Conservation (phyloP, 2,113 vertebrate species). For the Dolichotis patagonum region DNA sequence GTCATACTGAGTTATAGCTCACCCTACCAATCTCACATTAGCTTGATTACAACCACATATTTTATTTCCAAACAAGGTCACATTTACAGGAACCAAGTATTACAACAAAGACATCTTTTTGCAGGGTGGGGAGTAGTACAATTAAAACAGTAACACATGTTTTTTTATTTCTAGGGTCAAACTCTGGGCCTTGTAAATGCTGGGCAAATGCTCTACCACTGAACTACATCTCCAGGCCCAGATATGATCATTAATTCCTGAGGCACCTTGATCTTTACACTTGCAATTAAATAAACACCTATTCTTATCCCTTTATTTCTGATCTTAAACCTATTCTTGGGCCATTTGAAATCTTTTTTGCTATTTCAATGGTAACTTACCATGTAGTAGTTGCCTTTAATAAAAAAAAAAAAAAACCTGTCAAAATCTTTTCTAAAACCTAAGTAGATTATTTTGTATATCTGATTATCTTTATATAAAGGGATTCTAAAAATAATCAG, state of each 20-base stretch:
- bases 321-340: slow-evolving; percentile 26
- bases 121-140: background rate
- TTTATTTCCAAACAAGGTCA: slow-evolving; percentile 4
- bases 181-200: background rate
- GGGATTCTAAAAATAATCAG: slow-evolving; percentile 27
- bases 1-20: background rate
- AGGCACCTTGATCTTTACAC: background rate
- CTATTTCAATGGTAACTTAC: background rate
- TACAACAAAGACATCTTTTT: background rate
- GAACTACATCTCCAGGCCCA: background rate
- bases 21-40: background rate
- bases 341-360: slow-evolving; percentile 26
- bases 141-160: background rate
- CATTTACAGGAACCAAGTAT: background rate
- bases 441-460: background rate
- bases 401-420: background rate
- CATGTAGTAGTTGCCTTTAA: background rate
- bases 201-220: background rate
- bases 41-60: background rate
- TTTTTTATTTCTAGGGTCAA: background rate
- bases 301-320: background rate
- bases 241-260: background rate
- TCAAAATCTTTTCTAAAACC: slow-evolving; percentile 25
- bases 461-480: background rate
- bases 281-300: background rate